Base-by-base conservation (phyloP, 1,140 invertebrate species). In the Drosophila arizonae region DNA sequence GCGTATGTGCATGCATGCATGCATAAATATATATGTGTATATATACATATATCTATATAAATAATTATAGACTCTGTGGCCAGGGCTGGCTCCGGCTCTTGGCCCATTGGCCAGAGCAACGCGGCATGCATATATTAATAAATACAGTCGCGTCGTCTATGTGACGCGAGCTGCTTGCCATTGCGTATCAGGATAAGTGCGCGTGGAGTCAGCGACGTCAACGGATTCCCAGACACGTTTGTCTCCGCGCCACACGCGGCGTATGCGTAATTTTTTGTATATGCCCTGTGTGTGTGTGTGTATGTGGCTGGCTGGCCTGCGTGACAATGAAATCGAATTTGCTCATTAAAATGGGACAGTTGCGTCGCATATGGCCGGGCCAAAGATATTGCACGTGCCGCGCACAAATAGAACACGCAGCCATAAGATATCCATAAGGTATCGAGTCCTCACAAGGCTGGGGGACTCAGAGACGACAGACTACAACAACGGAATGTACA, bases 321-420 rank as follows among this genome's bases (percentile, higher is more conserved):
- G 76, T 88, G 84, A 82, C 84, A 87, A 84, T 84, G 84, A 79
- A 84, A 84, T 87, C 77, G 84, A 87, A 87, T 88, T 87, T 84
- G 65, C 85, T 88, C 82, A 88, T 88, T 87, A 79, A 72, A 87
- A 77, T 72, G 72, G 60, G 72, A 73, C 71, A 87, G 66, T 76
- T 76, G 68, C 36, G 1, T 24, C 21, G 21, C 21, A 24, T 24
- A 1, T 24, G 21, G 24, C 17, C 13, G 45, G 39, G 56, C 39
- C 48, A 54, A 54, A 63, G 50, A 65, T 54, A 64, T 65, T 50
- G n/a, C 51, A 43, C 43, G 45, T 71, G 52, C 6, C 10, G 33
- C 33, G 6, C 33, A 10, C 28, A 30, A 30, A 30, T 30, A 30
- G 28, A 30, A 30, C 28, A 43, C 39, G 21, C 60, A 15, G 43